These are phyloP conservation scores for Bursaphelenchus okinawaensis DNA, from an alignment of 2,888 invertebrate genomes.

Conservation along the genomic window DNA sequence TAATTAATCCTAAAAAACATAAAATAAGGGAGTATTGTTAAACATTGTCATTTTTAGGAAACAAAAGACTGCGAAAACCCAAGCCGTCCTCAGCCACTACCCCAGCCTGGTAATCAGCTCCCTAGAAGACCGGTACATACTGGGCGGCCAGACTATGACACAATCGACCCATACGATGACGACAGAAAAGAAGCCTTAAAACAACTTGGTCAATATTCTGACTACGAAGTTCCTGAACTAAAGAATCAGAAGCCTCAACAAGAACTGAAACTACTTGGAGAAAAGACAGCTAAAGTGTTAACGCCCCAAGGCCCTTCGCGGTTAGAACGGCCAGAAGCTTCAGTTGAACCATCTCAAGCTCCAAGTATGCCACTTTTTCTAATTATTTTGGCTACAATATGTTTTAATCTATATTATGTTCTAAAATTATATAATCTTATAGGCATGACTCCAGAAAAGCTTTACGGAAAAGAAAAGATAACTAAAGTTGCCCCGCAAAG, in stretches of 20 bases:
- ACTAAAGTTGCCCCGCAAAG: too few relatives aligned
- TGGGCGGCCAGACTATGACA: conserved; percentile 34
- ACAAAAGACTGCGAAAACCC: conserved; percentile 27
- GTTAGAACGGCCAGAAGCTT: background rate
- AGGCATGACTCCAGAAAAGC: background rate
- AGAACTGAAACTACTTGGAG: background rate
- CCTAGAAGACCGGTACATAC: conserved; percentile 1
- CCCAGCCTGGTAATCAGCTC: background rate
- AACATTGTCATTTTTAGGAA: conserved; percentile 26
- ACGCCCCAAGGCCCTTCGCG: background rate
- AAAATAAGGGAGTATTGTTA: too few relatives aligned
- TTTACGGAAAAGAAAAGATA: background rate
- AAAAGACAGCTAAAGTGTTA: background rate
- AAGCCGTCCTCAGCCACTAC: background rate
- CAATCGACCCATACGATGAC: conserved; percentile 53
- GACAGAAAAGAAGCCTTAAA: conserved; percentile 50
- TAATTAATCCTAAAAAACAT: too few relatives aligned
- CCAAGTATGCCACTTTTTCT: too few relatives aligned
- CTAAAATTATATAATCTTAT: too few relatives aligned
- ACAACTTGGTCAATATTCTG: conserved; percentile 42
- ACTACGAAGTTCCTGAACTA: conserved; percentile 30
- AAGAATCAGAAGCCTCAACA: background rate
- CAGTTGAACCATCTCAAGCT: background rate
- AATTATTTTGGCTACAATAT: too few relatives aligned
- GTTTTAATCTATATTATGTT: too few relatives aligned